Conservation (phyloP, 1,140 invertebrate species). For the Branchinecta lynchi region DNA sequence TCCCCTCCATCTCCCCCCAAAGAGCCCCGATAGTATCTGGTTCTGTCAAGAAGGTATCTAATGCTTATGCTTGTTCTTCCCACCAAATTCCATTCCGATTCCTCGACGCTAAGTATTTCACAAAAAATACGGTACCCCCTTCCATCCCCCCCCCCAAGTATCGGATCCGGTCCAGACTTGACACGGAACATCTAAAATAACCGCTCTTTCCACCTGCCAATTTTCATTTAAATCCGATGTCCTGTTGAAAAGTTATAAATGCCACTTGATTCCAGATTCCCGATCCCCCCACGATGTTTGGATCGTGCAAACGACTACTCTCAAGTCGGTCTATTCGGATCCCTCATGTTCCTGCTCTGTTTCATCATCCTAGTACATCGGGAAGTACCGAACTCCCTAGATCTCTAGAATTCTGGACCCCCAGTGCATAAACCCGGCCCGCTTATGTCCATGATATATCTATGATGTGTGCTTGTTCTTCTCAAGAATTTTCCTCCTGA, state of each 20-base stretch:
- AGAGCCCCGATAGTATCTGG: background rate
- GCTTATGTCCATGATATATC: background rate
- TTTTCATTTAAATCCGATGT: background rate
- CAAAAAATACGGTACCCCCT: background rate
- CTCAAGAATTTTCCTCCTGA: background rate
- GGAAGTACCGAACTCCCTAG: too few relatives aligned
- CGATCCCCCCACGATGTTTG: too few relatives aligned
- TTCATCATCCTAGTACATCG: too few relatives aligned
- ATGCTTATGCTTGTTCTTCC: slow-evolving; percentile 4
- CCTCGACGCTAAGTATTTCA: background rate
- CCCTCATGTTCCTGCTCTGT: too few relatives aligned
- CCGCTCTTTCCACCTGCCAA: background rate
- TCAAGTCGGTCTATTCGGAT: too few relatives aligned
- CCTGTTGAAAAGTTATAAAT: background rate
- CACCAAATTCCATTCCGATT: slow-evolving; percentile 9
- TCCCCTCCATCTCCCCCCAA: background rate
- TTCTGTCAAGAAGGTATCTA: background rate
- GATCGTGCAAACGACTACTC: too few relatives aligned
- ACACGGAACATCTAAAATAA: slow-evolving; percentile 1
- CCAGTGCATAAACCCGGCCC: too few relatives aligned
- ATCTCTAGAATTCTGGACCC: too few relatives aligned
- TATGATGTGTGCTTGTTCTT: slow-evolving; percentile 1
- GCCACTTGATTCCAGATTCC: background rate
- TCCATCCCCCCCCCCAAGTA: background rate
- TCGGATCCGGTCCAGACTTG: background rate